Conservation (phyloP, 2,113 vertebrate genomes). For the Ciconia maguari region DNA sequence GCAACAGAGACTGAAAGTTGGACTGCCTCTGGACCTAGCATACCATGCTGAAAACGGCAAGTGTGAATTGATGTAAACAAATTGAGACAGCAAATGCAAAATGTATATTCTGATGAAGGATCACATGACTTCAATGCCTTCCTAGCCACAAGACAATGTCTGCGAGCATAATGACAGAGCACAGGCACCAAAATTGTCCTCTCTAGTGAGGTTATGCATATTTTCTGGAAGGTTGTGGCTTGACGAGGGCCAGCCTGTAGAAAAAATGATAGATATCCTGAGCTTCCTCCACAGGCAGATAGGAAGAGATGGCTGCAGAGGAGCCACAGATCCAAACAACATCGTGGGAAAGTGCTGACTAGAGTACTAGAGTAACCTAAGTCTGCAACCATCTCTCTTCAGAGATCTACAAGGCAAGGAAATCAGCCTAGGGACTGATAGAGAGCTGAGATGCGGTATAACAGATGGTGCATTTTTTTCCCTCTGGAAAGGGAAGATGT, state of each 20-base stretch:
- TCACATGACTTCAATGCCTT: not conserved
- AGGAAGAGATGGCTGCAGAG: not conserved
- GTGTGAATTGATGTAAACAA: not conserved
- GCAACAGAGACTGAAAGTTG: not conserved
- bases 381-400: not conserved
- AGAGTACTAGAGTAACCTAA: not conserved
- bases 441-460: not conserved
- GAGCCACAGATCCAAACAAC: not conserved
- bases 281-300: not conserved
- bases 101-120: not conserved
- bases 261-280: not conserved
- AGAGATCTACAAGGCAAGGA: not conserved
- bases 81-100: not conserved
- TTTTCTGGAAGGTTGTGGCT: not conserved
- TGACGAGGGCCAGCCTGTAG: accelerated
- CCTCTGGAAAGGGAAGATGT: slow-evolving; percentile 26
- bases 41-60: not conserved
- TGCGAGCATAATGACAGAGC: not conserved
- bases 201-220: not conserved
- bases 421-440: not conserved
- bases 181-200: not conserved
- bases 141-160: not conserved
- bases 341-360: not conserved
- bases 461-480: not conserved
- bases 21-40: not conserved